These are phyloP conservation scores for Anguilla obscura DNA, from an alignment of 2,797 vertebrate genomes.

Conservation along the genomic window DNA sequence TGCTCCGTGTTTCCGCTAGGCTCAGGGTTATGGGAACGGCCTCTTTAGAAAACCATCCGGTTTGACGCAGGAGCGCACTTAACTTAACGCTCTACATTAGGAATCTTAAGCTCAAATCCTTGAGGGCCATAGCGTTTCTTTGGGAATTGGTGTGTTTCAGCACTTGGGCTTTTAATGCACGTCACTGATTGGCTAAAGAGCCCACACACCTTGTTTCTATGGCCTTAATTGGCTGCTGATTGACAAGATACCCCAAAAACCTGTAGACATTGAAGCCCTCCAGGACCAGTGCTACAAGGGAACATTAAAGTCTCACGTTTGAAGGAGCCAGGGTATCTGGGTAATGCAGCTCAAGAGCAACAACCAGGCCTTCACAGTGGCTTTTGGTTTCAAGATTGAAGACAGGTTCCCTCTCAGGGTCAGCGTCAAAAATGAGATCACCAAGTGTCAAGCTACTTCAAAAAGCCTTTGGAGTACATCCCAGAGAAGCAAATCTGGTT, in stretches of 20 bases:
- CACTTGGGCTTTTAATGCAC: background rate
- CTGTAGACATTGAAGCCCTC: background rate
- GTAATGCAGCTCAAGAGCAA: constrained; percentile 30
- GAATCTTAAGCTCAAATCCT: background rate
- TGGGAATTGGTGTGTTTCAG: background rate
- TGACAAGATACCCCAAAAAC: background rate
- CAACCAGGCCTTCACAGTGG: constrained; percentile 27
- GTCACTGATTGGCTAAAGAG: background rate
- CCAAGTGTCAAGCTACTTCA: background rate
- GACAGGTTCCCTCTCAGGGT: constrained; percentile 30
- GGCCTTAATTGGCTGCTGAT: background rate
- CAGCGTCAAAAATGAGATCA: background rate
- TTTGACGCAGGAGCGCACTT: constrained; percentile 16
- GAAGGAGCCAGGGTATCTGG: constrained; percentile 43
- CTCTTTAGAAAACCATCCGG: constrained; percentile 39
- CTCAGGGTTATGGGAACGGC: constrained; percentile 28
- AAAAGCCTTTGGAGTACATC: constrained; percentile 12
- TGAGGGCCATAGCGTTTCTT: background rate
- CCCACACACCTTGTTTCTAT: too few species aligned
- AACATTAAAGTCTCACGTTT: constrained; percentile 39
- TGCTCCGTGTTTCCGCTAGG: constrained; percentile 9
- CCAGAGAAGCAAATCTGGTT: background rate
- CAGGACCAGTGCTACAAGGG: too few species aligned
- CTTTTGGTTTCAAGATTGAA: constrained; percentile 19
- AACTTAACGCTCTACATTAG: constrained; percentile 30